A percentile compares a stretch with the other conserved stretches of the same genome.
Evolutionary conservation across 2,888 invertebrate species (phyloP).

Genomic region (Microctonus aethiopoides): DNA sequence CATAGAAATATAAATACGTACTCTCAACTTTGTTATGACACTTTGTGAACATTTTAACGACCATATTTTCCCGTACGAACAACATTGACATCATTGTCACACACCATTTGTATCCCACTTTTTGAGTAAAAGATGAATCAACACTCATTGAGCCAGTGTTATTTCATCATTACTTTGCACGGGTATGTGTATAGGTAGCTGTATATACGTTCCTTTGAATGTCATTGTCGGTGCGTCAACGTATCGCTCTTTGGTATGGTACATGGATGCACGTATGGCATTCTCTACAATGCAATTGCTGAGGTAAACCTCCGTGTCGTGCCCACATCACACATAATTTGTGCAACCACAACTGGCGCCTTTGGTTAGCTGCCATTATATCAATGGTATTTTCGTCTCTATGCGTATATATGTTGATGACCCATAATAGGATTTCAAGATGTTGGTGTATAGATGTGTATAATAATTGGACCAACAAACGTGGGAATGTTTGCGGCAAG

Average conservation of each 20-base stretch:
- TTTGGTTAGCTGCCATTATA: conserved; percentile 9
- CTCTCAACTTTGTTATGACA: no score
- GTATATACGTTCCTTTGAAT: conserved; percentile 31
- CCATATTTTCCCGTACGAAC: no score
- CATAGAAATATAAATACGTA: no score
- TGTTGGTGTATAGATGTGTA: not conserved
- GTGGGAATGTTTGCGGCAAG: conserved; percentile 7
- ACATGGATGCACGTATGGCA: conserved; percentile 36
- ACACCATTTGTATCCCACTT: no score
- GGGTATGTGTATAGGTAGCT: conserved; percentile 33
- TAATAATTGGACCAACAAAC: conserved; percentile 8
- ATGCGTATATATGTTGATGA: conserved; percentile 6
- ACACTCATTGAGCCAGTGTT: conserved; percentile 16
- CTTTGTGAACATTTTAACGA: no score
- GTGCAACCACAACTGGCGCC: conserved; percentile 33
- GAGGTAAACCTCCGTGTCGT: conserved; percentile 48
- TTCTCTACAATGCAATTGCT: conserved; percentile 39
- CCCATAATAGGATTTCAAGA: conserved; percentile 18
- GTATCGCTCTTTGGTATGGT: conserved; percentile 33
- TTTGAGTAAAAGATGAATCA: conserved; percentile 16
- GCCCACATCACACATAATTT: conserved; percentile 54
- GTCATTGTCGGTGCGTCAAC: conserved; percentile 24
- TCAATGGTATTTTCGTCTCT: not conserved
- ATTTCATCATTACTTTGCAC: conserved; percentile 29
- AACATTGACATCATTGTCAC: no score